A percentile compares a stretch with the other conserved stretches of the same genome.
These are phyloP conservation scores for Carapus acus DNA, from an alignment of 2,797 vertebrate genomes.

Conservation along the genomic window DNA sequence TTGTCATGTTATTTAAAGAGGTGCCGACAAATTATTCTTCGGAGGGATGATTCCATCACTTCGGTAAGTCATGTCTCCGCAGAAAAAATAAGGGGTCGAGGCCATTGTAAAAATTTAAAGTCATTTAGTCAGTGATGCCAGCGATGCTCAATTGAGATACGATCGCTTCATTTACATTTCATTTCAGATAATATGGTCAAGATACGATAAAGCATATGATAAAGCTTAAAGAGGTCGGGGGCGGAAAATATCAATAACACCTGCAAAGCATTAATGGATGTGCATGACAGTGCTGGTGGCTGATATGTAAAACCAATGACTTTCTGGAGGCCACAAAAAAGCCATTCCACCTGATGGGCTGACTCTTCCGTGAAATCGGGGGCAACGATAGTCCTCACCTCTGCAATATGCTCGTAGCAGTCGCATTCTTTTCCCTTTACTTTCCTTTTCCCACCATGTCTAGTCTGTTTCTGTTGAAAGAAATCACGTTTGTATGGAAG, in stretches of 20 bases:
- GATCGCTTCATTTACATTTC: slow-evolving; percentile 40
- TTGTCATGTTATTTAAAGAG: slow-evolving; percentile 30
- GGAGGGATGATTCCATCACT: slow-evolving; percentile 39
- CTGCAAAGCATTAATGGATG: slow-evolving; percentile 33
- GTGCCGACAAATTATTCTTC: slow-evolving; percentile 26
- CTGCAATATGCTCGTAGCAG: no score
- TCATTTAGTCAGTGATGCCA: slow-evolving; percentile 20
- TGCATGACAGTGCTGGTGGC: no score
- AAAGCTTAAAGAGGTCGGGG: slow-evolving; percentile 1
- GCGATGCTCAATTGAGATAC: slow-evolving; percentile 33
- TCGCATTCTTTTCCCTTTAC: no score
- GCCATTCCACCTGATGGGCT: no score
- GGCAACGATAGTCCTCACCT: no score
- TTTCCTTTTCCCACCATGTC: no score
- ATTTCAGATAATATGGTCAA: slow-evolving; percentile 13
- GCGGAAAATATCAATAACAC: slow-evolving; percentile 1
- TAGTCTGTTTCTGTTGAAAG: no score
- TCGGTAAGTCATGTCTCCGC: slow-evolving; percentile 28
- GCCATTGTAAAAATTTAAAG: slow-evolving; percentile 16
- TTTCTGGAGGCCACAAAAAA: no score
- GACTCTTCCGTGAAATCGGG: no score
- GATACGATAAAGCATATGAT: slow-evolving; percentile 28
- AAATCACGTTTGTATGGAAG: no score
- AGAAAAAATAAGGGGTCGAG: slow-evolving; percentile 21
- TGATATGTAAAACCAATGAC: no score